Conservation (phyloP, 2,888 invertebrate species). For the Noctua pronuba region DNA sequence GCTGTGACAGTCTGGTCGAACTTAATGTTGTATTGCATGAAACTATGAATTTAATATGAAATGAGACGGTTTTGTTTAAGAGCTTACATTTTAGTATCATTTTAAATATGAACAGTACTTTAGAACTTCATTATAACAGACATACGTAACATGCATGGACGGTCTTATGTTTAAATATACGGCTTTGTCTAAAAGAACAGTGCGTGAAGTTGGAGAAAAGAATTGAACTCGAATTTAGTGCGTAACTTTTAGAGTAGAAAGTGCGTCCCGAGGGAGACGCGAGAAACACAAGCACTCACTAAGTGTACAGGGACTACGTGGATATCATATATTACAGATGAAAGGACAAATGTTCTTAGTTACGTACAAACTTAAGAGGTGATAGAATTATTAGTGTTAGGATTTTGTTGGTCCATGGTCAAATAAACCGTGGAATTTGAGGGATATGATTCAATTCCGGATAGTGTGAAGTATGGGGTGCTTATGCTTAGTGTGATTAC, state of each 20-base stretch:
- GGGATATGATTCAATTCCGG: background rate
- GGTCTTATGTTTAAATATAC: background rate
- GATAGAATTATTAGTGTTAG: background rate
- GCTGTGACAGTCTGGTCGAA: conserved; percentile 5
- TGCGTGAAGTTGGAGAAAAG: conserved; percentile 36
- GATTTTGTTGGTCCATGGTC: background rate
- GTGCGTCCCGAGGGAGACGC: conserved; percentile 41
- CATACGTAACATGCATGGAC: background rate
- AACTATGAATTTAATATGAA: conserved; percentile 24
- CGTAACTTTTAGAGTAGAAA: conserved; percentile 46
- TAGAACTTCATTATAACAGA: background rate
- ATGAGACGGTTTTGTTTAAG: background rate
- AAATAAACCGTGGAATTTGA: too few relatives aligned
- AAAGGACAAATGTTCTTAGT: background rate
- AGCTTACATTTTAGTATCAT: background rate
- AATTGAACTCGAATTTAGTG: conserved; percentile 33
- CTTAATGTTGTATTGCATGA: conserved; percentile 20
- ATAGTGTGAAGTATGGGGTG: background rate
- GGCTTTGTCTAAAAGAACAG: conserved; percentile 20
- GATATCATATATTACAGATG: conserved; percentile 4
- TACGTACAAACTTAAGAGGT: background rate
- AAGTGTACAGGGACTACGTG: conserved; percentile 17
- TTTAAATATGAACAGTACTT: background rate
- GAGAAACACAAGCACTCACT: conserved; percentile 16
- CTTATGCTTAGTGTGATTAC: too few relatives aligned